Conservation (phyloP, 2,797 vertebrate genomes). For the Cossypha niveicapilla region DNA sequence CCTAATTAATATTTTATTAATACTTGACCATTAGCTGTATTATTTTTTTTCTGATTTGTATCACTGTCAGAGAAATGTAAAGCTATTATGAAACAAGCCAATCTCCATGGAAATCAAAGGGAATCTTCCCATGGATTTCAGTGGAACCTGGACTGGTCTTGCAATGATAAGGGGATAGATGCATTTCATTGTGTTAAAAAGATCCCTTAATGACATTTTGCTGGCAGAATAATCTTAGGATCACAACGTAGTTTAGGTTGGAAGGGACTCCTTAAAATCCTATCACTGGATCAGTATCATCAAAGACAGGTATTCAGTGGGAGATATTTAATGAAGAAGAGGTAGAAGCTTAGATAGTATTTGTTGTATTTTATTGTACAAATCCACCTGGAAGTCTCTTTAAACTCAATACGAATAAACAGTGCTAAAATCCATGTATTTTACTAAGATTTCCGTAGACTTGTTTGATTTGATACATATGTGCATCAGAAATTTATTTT, state of each 20-base stretch:
- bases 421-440: not conserved
- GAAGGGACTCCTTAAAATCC: not conserved
- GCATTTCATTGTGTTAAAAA: not conserved
- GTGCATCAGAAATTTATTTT: slow-evolving; percentile 11
- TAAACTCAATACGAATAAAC: not conserved
- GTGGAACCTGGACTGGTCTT: not conserved
- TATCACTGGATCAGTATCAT: not conserved
- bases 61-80: not conserved
- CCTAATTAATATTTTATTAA: not conserved
- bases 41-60: not conserved
- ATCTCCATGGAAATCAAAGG: not conserved
- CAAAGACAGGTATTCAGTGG: not conserved
- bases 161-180: not conserved
- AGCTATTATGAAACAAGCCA: not conserved
- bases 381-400: not conserved
- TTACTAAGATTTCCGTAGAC: slow-evolving; percentile 27
- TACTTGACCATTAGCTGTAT: not conserved
- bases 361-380: not conserved
- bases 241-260: not conserved
- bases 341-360: not conserved
- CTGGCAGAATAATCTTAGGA: not conserved
- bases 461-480: slow-evolving; percentile 40
- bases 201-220: not conserved
- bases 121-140: not conserved
- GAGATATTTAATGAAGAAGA: not conserved